Base-by-base conservation (phyloP, 2,888 invertebrate species). In the Erpobdella octoculata region DNA sequence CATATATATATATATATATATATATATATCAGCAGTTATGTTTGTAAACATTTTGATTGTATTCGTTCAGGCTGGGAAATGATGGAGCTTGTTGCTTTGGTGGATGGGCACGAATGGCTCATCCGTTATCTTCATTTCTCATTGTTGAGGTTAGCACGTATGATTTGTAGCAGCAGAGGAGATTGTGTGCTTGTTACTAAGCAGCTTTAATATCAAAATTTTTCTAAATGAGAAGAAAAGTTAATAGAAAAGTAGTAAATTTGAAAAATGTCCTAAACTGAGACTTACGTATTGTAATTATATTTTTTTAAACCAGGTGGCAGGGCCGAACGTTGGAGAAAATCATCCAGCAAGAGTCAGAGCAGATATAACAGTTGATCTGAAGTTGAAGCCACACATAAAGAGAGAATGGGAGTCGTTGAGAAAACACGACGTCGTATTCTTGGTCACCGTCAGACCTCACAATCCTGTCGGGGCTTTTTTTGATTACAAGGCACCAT, bases 101-200 rank as follows among this genome's bases (percentile, higher is more conserved):
- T 18, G 98, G 98, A 1, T 98, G 98, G 97, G 96, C 97, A 0
- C 87, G 97, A 74, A 98, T 98, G 97, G 97, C 97, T 0, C 90
- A 95, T 78, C 93, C 95, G 0, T 90, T 98, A 72, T 87, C 89
- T 9, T 89, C 89, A 73, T 97, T 98, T 84, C 90, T 91, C 2
- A 92, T 97, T 0, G 92, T 96, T 0, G 96, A 97, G 85, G 94
- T 95, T 9, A 89, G 48, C 31, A n/a, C n/a, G n/a, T n/a, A n/a
- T n/a, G n/a, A n/a, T n/a, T n/a, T n/a, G n/a, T n/a, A n/a, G n/a
- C n/a, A n/a, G n/a, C n/a, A n/a, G n/a, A n/a, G n/a, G n/a, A n/a
- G n/a, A n/a, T n/a, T n/a, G n/a, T n/a, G n/a, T n/a, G n/a, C n/a
- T n/a, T n/a, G n/a, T n/a, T n/a, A n/a, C n/a, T n/a, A n/a, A n/a